Base-by-base conservation (phyloP, 2,888 invertebrate species). In the Flexamia atlantica region DNA sequence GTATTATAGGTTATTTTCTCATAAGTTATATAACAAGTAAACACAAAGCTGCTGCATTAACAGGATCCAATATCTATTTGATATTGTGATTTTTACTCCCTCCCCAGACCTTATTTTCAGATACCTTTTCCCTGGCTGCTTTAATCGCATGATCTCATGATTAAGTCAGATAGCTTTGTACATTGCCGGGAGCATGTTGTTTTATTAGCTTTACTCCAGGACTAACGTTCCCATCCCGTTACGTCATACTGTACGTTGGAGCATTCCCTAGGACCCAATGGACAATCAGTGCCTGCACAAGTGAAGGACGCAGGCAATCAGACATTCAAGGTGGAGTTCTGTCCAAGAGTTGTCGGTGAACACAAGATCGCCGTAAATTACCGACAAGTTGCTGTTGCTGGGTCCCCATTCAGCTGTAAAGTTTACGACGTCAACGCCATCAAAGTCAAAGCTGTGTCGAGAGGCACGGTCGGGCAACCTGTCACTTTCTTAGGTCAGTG, bases 401-500 rank as follows among this genome's bases (percentile, higher is more conserved):
- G 98, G 72, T 98, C 97, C 89, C 98, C 98, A 5, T 98, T 98
- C 90, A 95, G 96, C 88, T 96, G 97, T 88, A 98, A 98, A 92
- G 97, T 98, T 3, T 98, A 98, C 89, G 98, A 98, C 89, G 97
- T 98, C 10, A 94, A 95, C 85, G 97, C 98, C 79, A 98, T 98
- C 88, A 95, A 97, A 92, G 98, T 98, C 36, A 97, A 97, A 90
- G 97, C 98, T 89, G 95, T 97, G 12, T 95, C 96, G 74, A 94
- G 94, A 88, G 97, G 97, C 85, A 95, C 97, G 60, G 95, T 97
- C 74, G 97, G 97, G 82, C 95, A 98, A 90, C 95, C 97, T 0
- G 97, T 97, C 46, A 97, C 97, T 68, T 98, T 98, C 90, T 92
- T 98, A 88, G 96, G 96, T 96, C 90, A 90, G 90, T 76, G n/a